phyloP scores from a whole-genome alignment of 2,797 vertebrate genomes.

The Clamator glandarius region DNA sequence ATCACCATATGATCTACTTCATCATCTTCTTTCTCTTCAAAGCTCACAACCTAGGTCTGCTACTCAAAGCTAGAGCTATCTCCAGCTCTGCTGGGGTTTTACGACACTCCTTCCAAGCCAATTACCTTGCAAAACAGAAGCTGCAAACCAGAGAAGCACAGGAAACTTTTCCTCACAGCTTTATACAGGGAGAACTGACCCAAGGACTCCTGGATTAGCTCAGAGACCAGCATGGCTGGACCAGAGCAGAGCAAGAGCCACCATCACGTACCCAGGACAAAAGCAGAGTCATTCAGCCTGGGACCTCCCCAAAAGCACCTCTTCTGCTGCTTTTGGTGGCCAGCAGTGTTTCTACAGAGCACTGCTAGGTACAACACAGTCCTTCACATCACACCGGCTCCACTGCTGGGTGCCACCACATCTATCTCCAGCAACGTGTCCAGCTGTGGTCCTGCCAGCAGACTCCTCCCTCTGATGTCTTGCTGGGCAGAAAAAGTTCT shows the following conservation, averaged over 20 bases:
- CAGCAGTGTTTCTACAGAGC: background rate
- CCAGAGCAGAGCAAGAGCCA: background rate
- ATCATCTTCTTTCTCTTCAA: background rate
- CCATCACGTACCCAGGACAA: background rate
- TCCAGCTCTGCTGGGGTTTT: background rate
- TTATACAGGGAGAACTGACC: accelerated
- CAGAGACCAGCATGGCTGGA: background rate
- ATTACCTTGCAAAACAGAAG: background rate
- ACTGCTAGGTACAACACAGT: background rate
- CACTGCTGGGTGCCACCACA: background rate
- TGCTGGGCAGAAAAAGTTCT: background rate
- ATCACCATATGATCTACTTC: background rate
- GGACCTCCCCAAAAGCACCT: background rate
- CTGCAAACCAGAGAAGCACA: accelerated
- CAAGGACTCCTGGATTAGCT: background rate
- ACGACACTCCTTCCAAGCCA: accelerated
- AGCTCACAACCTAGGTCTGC: background rate
- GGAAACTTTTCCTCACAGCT: background rate
- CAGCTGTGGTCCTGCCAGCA: background rate
- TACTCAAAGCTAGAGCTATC: background rate
- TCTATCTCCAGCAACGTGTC: background rate
- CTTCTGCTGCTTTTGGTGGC: accelerated
- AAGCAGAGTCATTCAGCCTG: background rate
- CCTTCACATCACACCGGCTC: too few species aligned
- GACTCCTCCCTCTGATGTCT: accelerated